Evolutionary conservation across 2,888 invertebrate genomes (phyloP).

Genomic region (Thalpophila matura): DNA sequence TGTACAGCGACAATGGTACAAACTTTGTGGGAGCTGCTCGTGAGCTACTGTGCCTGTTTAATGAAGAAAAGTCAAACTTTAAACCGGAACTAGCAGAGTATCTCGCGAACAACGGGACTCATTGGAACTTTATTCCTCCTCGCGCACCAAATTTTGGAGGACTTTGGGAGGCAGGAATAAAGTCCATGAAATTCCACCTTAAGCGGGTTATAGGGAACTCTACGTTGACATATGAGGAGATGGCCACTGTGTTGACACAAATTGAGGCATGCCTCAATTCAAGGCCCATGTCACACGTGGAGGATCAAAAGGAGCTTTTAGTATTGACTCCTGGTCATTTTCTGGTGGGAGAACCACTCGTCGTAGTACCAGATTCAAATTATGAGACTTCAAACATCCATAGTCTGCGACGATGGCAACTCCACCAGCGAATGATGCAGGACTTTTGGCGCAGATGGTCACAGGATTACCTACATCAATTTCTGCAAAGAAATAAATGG

Average conservation of each 20-base stretch:
- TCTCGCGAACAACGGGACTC: not conserved
- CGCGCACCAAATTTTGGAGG: not conserved
- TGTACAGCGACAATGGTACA: not conserved
- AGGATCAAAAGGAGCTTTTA: not conserved
- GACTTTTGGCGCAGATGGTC: slow-evolving; percentile 3
- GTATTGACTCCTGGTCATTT: slow-evolving; percentile 6
- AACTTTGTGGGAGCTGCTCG: not conserved
- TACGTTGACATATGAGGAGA: no score
- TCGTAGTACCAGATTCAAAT: not conserved
- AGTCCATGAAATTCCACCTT: no score
- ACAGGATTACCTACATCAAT: not conserved
- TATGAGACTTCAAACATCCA: not conserved
- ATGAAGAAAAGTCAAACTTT: not conserved
- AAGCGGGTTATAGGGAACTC: no score
- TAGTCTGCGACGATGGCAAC: not conserved
- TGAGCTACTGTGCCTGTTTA: not conserved
- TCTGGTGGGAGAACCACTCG: slow-evolving; percentile 1
- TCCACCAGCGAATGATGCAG: slow-evolving; percentile 3
- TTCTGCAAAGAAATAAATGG: not conserved
- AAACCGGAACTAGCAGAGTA: not conserved
- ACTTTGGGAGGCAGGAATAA: no score
- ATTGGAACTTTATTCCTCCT: slow-evolving; percentile 2
- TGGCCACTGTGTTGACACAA: not conserved
- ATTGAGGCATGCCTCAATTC: no score
- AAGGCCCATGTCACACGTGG: no score